Conservation (phyloP, 2,888 invertebrate genomes). For the Candidula unifasciata region DNA sequence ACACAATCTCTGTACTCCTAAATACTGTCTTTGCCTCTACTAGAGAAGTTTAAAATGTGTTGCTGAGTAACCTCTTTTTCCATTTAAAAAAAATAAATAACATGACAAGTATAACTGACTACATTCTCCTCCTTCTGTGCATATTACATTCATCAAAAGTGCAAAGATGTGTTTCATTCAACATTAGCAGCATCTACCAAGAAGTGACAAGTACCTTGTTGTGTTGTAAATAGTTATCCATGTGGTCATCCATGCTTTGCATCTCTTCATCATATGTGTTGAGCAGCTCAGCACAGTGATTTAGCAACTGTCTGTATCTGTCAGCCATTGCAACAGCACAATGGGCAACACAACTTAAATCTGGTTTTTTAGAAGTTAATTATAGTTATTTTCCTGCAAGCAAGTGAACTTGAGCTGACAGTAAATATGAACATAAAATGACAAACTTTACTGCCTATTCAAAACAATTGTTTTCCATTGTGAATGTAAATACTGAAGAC, state of each 20-base stretch:
- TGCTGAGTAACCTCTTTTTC: neutral
- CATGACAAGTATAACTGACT: neutral
- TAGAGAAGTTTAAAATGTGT: neutral
- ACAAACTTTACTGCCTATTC: neutral
- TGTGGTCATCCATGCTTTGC: slow-evolving; percentile 70
- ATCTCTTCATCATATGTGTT: slow-evolving; percentile 69
- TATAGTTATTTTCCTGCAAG: neutral
- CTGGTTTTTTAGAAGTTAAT: neutral
- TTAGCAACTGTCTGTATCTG: slow-evolving; percentile 66
- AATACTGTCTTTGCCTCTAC: neutral
- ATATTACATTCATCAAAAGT: neutral
- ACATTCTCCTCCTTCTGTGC: neutral
- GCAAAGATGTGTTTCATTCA: too few species aligned
- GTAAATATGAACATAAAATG: neutral
- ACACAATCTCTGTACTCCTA: too few species aligned
- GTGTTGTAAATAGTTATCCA: slow-evolving; percentile 65
- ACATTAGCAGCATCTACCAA: too few species aligned
- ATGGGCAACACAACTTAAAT: neutral
- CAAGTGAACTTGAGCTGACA: neutral
- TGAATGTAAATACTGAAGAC: too few species aligned
- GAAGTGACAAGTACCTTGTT: slow-evolving; percentile 55
- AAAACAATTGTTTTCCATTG: too few species aligned
- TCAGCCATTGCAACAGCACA: slow-evolving; percentile 54
- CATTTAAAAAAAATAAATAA: too few species aligned
- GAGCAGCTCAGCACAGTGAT: slow-evolving; percentile 67